Percentiles rank a stretch among this genome's conserved stretches.
Evolutionary conservation across 2,113 vertebrate genomes (phyloP).

Genomic region (Takifugu bimaculatus): DNA sequence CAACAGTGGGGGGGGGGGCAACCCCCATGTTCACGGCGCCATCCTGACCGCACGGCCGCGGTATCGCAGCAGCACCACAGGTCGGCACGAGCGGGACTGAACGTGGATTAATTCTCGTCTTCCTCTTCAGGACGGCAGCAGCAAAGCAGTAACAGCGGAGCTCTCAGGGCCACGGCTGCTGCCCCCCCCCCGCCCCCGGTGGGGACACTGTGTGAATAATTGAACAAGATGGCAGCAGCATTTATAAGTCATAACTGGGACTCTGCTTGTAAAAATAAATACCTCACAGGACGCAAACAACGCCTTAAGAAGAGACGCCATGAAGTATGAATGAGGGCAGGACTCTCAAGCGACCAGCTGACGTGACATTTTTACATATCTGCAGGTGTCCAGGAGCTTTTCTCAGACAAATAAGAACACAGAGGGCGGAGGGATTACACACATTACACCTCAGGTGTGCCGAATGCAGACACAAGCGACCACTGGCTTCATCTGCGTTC

Average conservation of each 20-base stretch:
- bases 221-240: constrained; percentile 67
- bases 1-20: too few relatives aligned
- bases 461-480: background rate
- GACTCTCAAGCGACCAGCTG: constrained; percentile 22
- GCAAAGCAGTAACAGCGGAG: constrained; percentile 31
- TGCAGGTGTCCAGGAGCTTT: constrained; percentile 11
- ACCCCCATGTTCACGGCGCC: too few relatives aligned
- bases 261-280: constrained; percentile 77
- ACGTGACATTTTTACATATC: constrained; percentile 21
- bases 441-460: background rate
- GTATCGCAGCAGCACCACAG: background rate
- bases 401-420: constrained; percentile 17
- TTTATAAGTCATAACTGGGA: constrained; percentile 68
- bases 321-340: constrained; percentile 70
- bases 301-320: constrained; percentile 64
- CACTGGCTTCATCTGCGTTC: background rate
- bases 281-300: constrained; percentile 69
- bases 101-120: constrained; percentile 23
- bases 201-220: constrained; percentile 65
- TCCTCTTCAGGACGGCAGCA: constrained; percentile 17
- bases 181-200: constrained; percentile 48
- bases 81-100: background rate
- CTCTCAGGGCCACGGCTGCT: constrained; percentile 39
- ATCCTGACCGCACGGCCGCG: too few relatives aligned
- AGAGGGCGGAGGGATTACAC: background rate